Base-by-base conservation (phyloP, 2,888 invertebrate genomes). In the Leucoma salicis region DNA sequence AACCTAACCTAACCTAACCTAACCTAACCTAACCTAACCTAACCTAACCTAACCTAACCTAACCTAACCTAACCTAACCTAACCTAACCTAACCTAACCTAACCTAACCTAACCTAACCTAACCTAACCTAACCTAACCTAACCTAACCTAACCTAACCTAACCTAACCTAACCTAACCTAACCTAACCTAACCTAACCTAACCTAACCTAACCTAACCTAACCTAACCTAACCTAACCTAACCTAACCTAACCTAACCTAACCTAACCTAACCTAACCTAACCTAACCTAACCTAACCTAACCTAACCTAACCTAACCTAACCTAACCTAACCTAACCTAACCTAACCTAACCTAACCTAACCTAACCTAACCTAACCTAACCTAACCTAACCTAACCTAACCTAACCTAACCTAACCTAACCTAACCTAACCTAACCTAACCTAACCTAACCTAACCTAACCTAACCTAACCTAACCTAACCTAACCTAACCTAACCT, bases 401-500 rank as follows among this genome's bases (percentile, higher is more conserved):
- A 31, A 31, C 31, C 31, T 31, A 31, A 31, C 31, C 31, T 31
- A 31, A 13, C 31, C 14, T 14, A 31, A 2, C 4, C 14, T 31
- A 13, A 31, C 31, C 31, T 31, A 31, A 31, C 31, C 31, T 31
- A 31, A 31, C 39, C 39, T 33, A 33, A 39, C 39, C 39, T 33
- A 33, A 39, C 39, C 39, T 33, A 33, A 39, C 39, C 39, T 33
- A 33, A 39, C 39, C 39, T 33, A 33, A 39, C 39, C 39, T 33
- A 33, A 39, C 39, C 39, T 33, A 33, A 39, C 39, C 39, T 33
- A 33, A 39, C 39, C 39, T 33, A 33, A 39, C 40, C 40, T 35
- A 35, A 40, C 34, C 40, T 35, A 31, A 40, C 40, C 40, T 35
- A 35, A 40, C 40, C 40, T 35, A 31, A 40, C 34, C 40, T 31